Base-by-base conservation (phyloP, 2,797 vertebrate species). In the Chanos chanos region DNA sequence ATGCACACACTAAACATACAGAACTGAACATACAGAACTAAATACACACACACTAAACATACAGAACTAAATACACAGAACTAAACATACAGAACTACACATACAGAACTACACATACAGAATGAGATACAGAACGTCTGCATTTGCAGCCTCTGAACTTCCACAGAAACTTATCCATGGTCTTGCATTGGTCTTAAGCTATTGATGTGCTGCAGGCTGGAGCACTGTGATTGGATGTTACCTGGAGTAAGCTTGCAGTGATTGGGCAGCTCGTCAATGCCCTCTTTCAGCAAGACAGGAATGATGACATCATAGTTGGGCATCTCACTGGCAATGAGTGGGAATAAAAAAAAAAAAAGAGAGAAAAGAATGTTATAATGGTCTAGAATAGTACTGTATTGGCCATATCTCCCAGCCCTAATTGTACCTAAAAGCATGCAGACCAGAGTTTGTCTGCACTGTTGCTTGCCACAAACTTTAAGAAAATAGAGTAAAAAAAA, bases 241-340 rank as follows among this genome's bases (percentile, higher is more conserved):
- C 94, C 94, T 90, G 94, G 93, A 31, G 92, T 95, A 61, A 96
- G 92, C 63, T 79, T 89, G 83, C 94, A 96, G 78, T 91, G 91
- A 43, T 91, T 86, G 3, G 92, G 92, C n/a, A 97, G 87, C 55
- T 61, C 75, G 53, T 94, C 90, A 48, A 97, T 89, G 34, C 94
- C 92, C 2, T 94, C 89, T 66, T 90, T 89, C 10, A 95, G 79
- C 37, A 97, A 71, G 28, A 92, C 88, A 0, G 94, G 91, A 50
- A 97, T 67, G 2, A 97, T 85, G 39, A 84, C 80, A 16, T 94
- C 91, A 61, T 93, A 93, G 85, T 92, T 93, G 7, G 94, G 94
- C 76, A 97, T 90, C 83, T 94, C 93, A 5, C 93, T 95, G 76
- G 94, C 93, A 5, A 93, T 95, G 76, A 13, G 34, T 25, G 49